phyloP scores from a whole-genome alignment of 2,888 invertebrate genomes.

The Erannis defoliaria region DNA sequence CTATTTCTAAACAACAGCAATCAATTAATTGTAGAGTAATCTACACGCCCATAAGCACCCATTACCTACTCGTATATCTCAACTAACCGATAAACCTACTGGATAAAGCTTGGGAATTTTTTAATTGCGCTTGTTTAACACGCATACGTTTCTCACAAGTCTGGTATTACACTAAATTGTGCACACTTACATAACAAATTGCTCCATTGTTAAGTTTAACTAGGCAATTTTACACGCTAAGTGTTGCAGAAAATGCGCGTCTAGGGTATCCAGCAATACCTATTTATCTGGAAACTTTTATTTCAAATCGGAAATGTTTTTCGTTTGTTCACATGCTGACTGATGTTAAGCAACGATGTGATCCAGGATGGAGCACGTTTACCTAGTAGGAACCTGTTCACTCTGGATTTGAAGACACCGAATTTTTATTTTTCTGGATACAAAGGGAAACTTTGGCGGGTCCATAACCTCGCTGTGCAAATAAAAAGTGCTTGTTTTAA shows the following conservation, averaged over 20 bases:
- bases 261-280: too few relatives aligned
- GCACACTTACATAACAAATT: slow-evolving; percentile 49
- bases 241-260: slow-evolving; percentile 5
- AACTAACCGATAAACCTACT: slow-evolving; percentile 37
- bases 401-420: too few relatives aligned
- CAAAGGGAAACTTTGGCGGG: too few relatives aligned
- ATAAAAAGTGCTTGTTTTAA: too few relatives aligned
- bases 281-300: too few relatives aligned
- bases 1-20: slow-evolving; percentile 4
- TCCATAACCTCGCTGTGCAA: too few relatives aligned
- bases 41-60: slow-evolving; percentile 2
- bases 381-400: too few relatives aligned
- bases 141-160: slow-evolving; percentile 61
- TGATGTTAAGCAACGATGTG: too few relatives aligned
- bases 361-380: too few relatives aligned
- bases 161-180: slow-evolving; percentile 54
- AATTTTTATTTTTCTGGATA: too few relatives aligned
- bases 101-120: slow-evolving; percentile 48
- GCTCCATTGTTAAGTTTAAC: slow-evolving; percentile 34
- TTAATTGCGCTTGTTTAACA: slow-evolving; percentile 57
- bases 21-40: background rate
- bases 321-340: too few relatives aligned
- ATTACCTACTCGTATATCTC: slow-evolving; percentile 18
- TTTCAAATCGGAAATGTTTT: too few relatives aligned
- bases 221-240: slow-evolving; percentile 26